These are phyloP conservation scores for Eretmodus cyanostictus DNA, from an alignment of 2,113 vertebrate species.

Conservation along the genomic window DNA sequence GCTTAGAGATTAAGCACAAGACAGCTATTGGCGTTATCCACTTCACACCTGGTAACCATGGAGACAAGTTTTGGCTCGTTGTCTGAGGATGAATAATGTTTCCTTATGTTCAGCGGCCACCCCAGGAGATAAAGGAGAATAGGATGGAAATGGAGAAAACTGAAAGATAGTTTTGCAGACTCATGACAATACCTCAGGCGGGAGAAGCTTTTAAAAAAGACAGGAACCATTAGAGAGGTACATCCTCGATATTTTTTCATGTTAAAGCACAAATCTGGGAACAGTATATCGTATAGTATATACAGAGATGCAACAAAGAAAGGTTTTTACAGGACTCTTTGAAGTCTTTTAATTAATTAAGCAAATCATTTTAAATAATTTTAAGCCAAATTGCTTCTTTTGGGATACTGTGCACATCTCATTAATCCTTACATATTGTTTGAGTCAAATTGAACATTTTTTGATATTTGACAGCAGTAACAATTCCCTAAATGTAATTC, in stretches of 20 bases:
- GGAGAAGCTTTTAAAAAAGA: neutral
- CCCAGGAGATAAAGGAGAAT: neutral
- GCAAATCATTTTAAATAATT: neutral
- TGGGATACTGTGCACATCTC: neutral
- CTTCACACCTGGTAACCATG: slow-evolving; percentile 16
- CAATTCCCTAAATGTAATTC: neutral
- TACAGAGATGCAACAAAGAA: neutral
- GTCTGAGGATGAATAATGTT: neutral
- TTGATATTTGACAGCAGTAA: neutral
- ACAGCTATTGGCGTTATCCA: neutral
- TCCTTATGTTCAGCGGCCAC: neutral
- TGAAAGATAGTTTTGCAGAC: neutral
- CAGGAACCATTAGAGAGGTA: neutral
- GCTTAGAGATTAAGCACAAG: neutral
- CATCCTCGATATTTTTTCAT: neutral
- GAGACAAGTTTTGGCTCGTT: slow-evolving; percentile 1
- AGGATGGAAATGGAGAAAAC: neutral
- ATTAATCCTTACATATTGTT: neutral
- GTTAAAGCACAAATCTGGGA: neutral
- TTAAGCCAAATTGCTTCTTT: neutral
- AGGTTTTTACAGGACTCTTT: neutral
- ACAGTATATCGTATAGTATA: neutral
- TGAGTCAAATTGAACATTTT: neutral
- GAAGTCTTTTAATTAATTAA: neutral
- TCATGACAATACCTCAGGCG: neutral